These are phyloP conservation scores for Xylophagus ater DNA, from an alignment of 2,888 invertebrate genomes.

Conservation along the genomic window DNA sequence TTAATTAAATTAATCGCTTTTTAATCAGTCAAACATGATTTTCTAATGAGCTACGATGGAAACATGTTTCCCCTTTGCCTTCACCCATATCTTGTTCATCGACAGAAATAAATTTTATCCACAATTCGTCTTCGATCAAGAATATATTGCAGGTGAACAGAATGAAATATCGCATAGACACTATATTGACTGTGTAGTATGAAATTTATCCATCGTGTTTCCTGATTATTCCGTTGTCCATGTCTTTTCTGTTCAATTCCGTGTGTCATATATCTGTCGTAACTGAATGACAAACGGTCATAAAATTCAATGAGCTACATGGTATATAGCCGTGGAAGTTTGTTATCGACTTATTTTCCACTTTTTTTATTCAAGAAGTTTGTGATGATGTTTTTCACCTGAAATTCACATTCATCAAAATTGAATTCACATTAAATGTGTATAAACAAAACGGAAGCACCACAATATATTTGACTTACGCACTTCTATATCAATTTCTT, in stretches of 20 bases:
- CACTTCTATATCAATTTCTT: neutral
- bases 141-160: slow-evolving; percentile 2
- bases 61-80: slow-evolving; percentile 3
- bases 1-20: slow-evolving; percentile 20
- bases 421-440: too few species aligned
- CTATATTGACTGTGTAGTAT: too few species aligned
- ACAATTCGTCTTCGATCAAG: too few species aligned
- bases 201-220: too few species aligned
- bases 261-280: slow-evolving; percentile 13
- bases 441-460: too few species aligned
- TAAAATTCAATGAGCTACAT: slow-evolving; percentile 8
- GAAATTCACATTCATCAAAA: too few species aligned
- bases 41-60: slow-evolving; percentile 14
- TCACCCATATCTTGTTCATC: neutral
- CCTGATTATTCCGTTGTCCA: neutral
- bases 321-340: neutral
- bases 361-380: neutral
- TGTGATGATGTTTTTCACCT: too few species aligned
- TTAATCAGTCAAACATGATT: slow-evolving; percentile 17
- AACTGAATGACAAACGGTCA: slow-evolving; percentile 13
- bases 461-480: too few species aligned
- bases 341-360: too few species aligned
- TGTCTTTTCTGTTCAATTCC: neutral
- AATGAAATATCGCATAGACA: too few species aligned
- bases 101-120: neutral